Evolutionary conservation across 2,113 vertebrate genomes (phyloP), one percentile per base, ranked within the genome.

Genomic region (Oxygymnocypris stewartii): DNA sequence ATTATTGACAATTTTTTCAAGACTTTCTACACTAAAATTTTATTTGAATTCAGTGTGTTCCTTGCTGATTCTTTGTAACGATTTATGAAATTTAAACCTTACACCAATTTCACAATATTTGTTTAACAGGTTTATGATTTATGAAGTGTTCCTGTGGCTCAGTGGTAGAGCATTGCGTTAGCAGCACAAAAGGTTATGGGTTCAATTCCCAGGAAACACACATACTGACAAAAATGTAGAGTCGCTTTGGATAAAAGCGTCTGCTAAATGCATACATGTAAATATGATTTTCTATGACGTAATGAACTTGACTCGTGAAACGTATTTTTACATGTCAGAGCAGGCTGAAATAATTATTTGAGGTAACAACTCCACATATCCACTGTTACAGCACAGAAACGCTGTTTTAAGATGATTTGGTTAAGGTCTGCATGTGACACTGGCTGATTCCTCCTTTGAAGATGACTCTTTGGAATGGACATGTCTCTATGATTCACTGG

Each of bases 401-500:
- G 5, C 54, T 13, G 18, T 59, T n/a, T 44, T 63, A 80, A 44
- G 28, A 57, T 82, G 1, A 23, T 49, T 44, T 25, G 12, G 57
- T 81, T 44, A 44, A 81, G 44, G 1, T 13, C 20, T 40, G 57
- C 12, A 63, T 44, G 11, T 35, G 44, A 71, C 44, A 49, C 9
- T 7, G 40, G 28, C 25, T 28, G 44, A 40, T 47, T 67, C 23
- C 28, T 79, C 28, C 47, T 51, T 63, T 31, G 57, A 61, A 28
- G 61, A 37, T 69, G 76, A 82, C 85, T 85, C 85, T 80, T 88
- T 82, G 61, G 28, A 44, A 80, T 63, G 25, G 57, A 28, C 37
- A 91, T 85, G 89, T 89, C 83, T 88, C 88, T 88, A 85, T 93
- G 90, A 91, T 91, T 91, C 89, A 90, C 12, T 74, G 85, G 75